Evolutionary conservation across 2,888 invertebrate species (phyloP).

Genomic region (Drosophila fulvimacula): DNA sequence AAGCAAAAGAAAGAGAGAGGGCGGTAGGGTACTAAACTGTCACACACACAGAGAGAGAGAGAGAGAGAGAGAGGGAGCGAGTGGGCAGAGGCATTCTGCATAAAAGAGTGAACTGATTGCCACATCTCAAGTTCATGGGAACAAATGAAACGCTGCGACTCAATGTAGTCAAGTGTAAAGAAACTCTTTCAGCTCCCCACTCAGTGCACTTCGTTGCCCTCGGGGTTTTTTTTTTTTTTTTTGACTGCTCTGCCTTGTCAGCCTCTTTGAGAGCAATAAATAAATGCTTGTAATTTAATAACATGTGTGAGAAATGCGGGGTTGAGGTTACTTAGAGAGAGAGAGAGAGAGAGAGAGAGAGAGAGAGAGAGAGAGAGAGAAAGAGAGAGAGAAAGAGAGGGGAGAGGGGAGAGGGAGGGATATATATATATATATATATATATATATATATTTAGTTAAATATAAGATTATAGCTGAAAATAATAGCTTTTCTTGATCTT

Average conservation of each 20-base stretch:
- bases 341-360: neutral
- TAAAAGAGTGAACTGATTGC: slow-evolving; percentile 60
- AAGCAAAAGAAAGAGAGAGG: slow-evolving; percentile 13
- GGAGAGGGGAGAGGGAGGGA: too few species aligned
- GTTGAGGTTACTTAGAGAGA: neutral
- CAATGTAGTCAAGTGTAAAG: slow-evolving; percentile 66
- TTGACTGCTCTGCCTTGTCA: neutral
- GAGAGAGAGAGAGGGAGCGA: neutral
- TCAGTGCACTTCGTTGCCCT: neutral
- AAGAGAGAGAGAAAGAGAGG: too few species aligned
- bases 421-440: too few species aligned
- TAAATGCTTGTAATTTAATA: slow-evolving; percentile 39
- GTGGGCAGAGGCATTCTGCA: slow-evolving; percentile 44
- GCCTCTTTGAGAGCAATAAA: slow-evolving; percentile 26
- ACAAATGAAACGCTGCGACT: slow-evolving; percentile 52
- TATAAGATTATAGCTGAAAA: too few species aligned
- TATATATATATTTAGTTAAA: too few species aligned
- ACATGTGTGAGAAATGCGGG: slow-evolving; percentile 48
- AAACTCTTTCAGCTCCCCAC: neutral
- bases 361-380: neutral
- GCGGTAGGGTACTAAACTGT: slow-evolving; percentile 31
- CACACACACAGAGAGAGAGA: slow-evolving; percentile 7
- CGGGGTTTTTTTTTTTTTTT: too few species aligned
- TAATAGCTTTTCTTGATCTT: too few species aligned
- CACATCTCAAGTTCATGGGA: slow-evolving; percentile 67